phyloP scores from a whole-genome alignment of 2,888 invertebrate genomes.

The Creontiades dilutus region DNA sequence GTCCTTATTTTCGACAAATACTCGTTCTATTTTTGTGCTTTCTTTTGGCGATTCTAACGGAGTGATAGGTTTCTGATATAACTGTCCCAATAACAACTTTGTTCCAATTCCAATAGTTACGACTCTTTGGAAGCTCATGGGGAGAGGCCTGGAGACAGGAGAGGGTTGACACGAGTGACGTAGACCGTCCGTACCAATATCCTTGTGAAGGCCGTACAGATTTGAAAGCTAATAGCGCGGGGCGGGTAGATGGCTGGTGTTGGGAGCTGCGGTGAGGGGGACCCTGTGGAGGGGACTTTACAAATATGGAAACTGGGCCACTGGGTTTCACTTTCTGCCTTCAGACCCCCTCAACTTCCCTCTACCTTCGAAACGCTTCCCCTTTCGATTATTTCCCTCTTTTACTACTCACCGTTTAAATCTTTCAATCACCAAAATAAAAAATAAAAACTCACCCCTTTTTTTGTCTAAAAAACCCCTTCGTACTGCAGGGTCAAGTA shows the following conservation, averaged over 20 bases:
- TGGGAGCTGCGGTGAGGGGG: not conserved
- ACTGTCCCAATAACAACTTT: too few species aligned
- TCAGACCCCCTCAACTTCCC: constrained; percentile 22
- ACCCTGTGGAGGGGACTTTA: constrained; percentile 44
- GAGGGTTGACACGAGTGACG: constrained; percentile 50
- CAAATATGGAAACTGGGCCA: constrained; percentile 73
- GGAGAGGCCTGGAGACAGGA: not conserved
- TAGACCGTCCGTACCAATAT: constrained; percentile 58
- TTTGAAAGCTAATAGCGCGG: constrained; percentile 70
- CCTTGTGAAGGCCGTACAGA: constrained; percentile 72
- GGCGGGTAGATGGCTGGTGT: constrained; percentile 28
- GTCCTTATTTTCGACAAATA: too few species aligned
- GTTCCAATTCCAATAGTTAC: not conserved
- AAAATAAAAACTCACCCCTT: not conserved
- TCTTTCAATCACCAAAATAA: not conserved
- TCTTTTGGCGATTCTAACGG: too few species aligned
- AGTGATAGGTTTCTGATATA: too few species aligned
- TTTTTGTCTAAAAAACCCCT: not conserved
- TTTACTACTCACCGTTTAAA: not conserved
- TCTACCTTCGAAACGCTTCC: not conserved
- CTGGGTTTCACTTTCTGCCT: constrained; percentile 71
- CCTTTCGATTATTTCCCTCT: constrained; percentile 10
- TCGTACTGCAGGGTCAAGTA: constrained; percentile 36
- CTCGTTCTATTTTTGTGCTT: too few species aligned
- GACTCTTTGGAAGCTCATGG: not conserved